phyloP scores from a whole-genome alignment of 2,888 invertebrate genomes.

The Dicyrtoma fusca region DNA sequence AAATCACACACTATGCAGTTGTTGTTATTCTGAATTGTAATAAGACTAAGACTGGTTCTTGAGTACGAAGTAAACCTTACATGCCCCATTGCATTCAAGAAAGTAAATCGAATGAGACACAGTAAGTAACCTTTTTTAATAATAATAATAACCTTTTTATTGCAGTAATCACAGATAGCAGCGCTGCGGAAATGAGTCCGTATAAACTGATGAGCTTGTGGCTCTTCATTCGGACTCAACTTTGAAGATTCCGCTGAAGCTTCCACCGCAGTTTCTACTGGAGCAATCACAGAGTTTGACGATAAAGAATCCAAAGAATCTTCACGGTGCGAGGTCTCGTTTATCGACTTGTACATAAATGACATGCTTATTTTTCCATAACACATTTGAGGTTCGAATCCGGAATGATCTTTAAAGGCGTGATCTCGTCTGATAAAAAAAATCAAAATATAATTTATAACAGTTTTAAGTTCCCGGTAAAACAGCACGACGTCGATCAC shows the following conservation, averaged over 20 bases:
- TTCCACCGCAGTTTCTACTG: conserved; percentile 47
- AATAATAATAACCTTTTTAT: conserved; percentile 78
- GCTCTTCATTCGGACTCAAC: conserved; percentile 49
- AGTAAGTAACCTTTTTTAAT: too few species aligned
- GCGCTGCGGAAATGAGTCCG: conserved; percentile 86
- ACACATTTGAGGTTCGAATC: conserved; percentile 88
- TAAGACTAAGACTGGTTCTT: too few species aligned
- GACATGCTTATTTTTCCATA: conserved; percentile 88
- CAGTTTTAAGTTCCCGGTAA: too few species aligned
- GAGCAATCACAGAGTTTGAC: conserved; percentile 29
- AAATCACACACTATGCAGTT: too few species aligned
- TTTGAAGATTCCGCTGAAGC: conserved; percentile 31
- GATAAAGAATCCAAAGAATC: conserved; percentile 48
- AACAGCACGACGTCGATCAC: too few species aligned
- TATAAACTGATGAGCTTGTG: conserved; percentile 69
- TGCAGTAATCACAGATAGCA: conserved; percentile 90
- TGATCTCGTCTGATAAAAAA: conserved; percentile 67
- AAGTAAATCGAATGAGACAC: too few species aligned
- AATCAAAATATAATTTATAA: too few species aligned
- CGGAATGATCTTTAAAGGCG: conserved; percentile 67
- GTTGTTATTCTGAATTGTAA: too few species aligned
- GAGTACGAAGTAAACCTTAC: too few species aligned
- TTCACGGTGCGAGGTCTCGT: conserved; percentile 44
- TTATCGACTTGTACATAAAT: conserved; percentile 65
- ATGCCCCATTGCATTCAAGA: too few species aligned